Percentiles rank a stretch among this genome's conserved stretches.
phyloP scores from a whole-genome alignment of 1,140 invertebrate genomes.

The Sinonovacula constricta region DNA sequence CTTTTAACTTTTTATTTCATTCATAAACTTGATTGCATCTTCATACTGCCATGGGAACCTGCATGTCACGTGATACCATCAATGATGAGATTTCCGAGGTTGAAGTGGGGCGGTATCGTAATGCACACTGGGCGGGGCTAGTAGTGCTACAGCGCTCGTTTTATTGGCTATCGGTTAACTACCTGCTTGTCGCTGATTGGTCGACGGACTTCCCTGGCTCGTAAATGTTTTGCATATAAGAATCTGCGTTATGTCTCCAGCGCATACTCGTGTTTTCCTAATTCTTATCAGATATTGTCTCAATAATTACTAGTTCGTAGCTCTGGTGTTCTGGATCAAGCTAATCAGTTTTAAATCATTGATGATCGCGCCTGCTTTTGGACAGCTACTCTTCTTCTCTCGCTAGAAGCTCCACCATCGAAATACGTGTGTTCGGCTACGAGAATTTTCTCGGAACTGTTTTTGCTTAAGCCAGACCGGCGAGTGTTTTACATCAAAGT shows the following conservation, averaged over 20 bases:
- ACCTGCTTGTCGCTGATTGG: background rate
- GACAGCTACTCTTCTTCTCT: too few species aligned
- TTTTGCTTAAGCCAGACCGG: conserved; percentile 26
- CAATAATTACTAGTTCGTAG: conserved; percentile 41
- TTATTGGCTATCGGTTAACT: background rate
- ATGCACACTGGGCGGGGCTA: background rate
- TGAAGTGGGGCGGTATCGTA: background rate
- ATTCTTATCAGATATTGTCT: conserved; percentile 53
- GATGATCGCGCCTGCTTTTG: conserved; percentile 45
- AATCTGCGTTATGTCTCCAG: conserved; percentile 46
- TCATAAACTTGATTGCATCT: background rate
- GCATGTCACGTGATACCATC: too few species aligned
- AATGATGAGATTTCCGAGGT: too few species aligned
- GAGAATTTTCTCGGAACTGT: conserved; percentile 24
- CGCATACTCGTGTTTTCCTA: conserved; percentile 31
- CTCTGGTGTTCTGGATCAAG: conserved; percentile 39
- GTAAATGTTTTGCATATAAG: conserved; percentile 44
- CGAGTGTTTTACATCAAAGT: conserved; percentile 43
- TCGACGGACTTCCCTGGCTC: background rate
- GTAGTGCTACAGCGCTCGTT: background rate
- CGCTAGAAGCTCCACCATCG: too few species aligned
- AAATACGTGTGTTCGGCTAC: too few species aligned
- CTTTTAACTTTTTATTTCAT: too few species aligned
- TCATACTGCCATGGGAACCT: background rate
- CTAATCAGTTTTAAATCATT: conserved; percentile 50